Evolutionary conservation across 2,888 invertebrate genomes (phyloP), one percentile per base, ranked within the genome.

Genomic region (Himalopsyche anomala): DNA sequence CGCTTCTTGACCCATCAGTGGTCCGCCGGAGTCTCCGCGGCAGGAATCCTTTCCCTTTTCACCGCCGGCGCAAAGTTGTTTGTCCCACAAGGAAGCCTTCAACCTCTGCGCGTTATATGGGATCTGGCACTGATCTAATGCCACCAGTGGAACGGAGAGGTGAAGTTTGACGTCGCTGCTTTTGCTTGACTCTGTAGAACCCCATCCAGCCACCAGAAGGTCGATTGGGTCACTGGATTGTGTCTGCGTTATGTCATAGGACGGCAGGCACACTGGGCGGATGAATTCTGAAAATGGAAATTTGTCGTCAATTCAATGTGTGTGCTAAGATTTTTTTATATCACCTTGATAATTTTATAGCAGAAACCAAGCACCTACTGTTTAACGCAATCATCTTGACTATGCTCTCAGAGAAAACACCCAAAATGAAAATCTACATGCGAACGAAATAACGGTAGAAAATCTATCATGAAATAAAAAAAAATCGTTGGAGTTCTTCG

Each of bases 11-110:
- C 87, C 86, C 92, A 94, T 94, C 12, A 95, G 90, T 0, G 95
- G 94, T 1, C 95, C 95, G 4, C 95, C 95, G 83, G 94, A 94
- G 88, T 95, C 95, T 0, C 94, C 94, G 36, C 91, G 89, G 88
- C 95, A 95, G 0, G 94, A 93, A 89, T 94, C 94, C 87, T 91
- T 91, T 0, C 92, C 92, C 74, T 89, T 90, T 81, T 90, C 90
- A 4, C 94, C 94, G 4, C 94, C 94, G 5, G 94, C 94, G 89
- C 94, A 94, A 19, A 94, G n/a, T 86, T 91, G 91, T 4, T 90
- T 89, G 0, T 88, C 85, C 90, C 90, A 91, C 11, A 92, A 84
- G 0, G 88, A 36, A 0, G 91, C 86, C n/a, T 85, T 88, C 1
- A 90, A 87, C 36, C 85, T 87, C 12, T 62, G 19, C 12, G 9